Evolutionary conservation across 2,888 invertebrate species (phyloP), one percentile per base, ranked within the genome.

Genomic region (Chrysodeixis includens): DNA sequence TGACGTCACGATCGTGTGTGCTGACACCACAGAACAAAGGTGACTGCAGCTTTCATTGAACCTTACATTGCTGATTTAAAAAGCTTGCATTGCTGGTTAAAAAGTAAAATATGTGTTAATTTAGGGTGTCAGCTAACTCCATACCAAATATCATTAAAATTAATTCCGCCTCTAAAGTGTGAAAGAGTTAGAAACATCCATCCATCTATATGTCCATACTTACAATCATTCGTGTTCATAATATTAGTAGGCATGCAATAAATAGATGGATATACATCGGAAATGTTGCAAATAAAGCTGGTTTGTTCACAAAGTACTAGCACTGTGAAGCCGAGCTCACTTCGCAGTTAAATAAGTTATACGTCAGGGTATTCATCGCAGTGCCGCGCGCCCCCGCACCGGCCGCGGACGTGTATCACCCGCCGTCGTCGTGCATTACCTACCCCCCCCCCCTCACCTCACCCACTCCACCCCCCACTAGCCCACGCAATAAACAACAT

Each of bases 401-500:
- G 51, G 60, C 54, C 18, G 16, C 2, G 35, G 52, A 40, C 20
- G 30, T 62, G 60, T 30, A 62, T 56, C 62, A 40, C 26, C 56
- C 62, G 30, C 26, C 56, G 32, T 56, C 57, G 14, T 26, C 32
- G 30, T 14, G 18, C 26, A 49, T 30, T 7, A 55, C 56, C 14
- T 14, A 40, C 46, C 26, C 35, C 52, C 18, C 22, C 30, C 40
- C 14, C 30, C 53, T 52, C 18, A 8, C 18, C 7, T 14, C n/a
- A 2, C 16, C 0, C 26, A 4, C 44, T n/a, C 26, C 49, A n/a
- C n/a, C 22, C 49, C 32, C 18, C n/a, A 3, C 16, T 1, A 0
- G 9, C 26, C 46, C 20, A 9, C 16, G 26, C 62, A 44, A 57
- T 62, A 77, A 77, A 76, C 59, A 66, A 71, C 59, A 63, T 67